A percentile compares a stretch with the other conserved stretches of the same genome.
These are phyloP conservation scores for Cyrtonyx montezumae DNA, from an alignment of 2,113 vertebrate genomes.

Conservation along the genomic window DNA sequence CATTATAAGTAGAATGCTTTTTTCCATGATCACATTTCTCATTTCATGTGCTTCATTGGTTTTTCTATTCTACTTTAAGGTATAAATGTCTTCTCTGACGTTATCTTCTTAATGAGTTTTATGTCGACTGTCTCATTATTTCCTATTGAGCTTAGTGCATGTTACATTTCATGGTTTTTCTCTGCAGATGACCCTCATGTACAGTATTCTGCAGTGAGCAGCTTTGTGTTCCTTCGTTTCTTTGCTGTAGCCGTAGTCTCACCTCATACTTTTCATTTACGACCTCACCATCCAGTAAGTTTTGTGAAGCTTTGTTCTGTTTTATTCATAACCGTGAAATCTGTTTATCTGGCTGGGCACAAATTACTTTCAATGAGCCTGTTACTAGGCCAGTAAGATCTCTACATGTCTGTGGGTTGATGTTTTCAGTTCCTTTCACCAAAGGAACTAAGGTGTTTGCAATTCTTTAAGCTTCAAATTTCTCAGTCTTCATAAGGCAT, in stretches of 20 bases:
- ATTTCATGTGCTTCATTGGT: slow-evolving; percentile 69
- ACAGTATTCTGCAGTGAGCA: slow-evolving; percentile 98
- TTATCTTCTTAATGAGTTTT: slow-evolving; percentile 35
- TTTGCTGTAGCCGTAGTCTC: slow-evolving; percentile 96
- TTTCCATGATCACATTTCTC: slow-evolving; percentile 48
- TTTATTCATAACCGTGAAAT: slow-evolving; percentile 61
- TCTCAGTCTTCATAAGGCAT: not conserved
- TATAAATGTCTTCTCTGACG: slow-evolving; percentile 32
- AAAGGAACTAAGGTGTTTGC: not conserved
- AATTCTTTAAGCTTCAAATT: not conserved
- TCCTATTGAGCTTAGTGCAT: slow-evolving; percentile 73
- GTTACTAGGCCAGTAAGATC: not conserved
- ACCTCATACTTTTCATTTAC: slow-evolving; percentile 97
- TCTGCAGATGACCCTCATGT: slow-evolving; percentile 94
- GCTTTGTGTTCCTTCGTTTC: slow-evolving; percentile 98
- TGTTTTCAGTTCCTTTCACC: not conserved
- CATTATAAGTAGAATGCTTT: not conserved
- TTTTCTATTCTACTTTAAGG: slow-evolving; percentile 49
- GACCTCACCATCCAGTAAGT: slow-evolving; percentile 96
- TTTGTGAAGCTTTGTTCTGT: slow-evolving; percentile 73
- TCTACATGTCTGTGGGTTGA: not conserved
- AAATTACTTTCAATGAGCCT: not conserved
- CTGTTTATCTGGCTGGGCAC: slow-evolving; percentile 11
- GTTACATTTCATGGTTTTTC: slow-evolving; percentile 78
- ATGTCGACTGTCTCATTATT: slow-evolving; percentile 68